phyloP scores from a whole-genome alignment of 2,888 invertebrate species.

The Tenthredo scrophulariae region DNA sequence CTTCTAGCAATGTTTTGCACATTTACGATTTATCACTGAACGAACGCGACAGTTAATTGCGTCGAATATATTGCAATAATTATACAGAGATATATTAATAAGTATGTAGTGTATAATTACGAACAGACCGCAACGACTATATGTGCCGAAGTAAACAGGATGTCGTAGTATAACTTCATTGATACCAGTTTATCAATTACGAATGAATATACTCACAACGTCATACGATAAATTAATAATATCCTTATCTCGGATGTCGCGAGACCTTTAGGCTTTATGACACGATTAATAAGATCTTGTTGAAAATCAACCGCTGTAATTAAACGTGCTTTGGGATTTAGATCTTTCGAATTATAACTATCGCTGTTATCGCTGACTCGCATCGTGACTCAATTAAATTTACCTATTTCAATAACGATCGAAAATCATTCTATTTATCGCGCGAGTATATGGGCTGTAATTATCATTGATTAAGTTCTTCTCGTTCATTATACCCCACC shows the following conservation, averaged over 20 bases:
- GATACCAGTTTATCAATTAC: conserved; percentile 42
- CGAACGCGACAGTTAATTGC: not conserved
- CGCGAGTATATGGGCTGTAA: not conserved
- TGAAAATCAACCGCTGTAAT: conserved; percentile 27
- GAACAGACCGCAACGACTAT: conserved; percentile 3
- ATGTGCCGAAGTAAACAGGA: conserved; percentile 33
- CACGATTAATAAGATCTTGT: conserved; percentile 42
- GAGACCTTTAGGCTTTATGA: conserved; percentile 3
- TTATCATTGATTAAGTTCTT: not conserved
- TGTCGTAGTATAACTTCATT: conserved; percentile 39
- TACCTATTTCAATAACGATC: not conserved
- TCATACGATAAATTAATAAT: conserved; percentile 30
- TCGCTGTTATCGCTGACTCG: not conserved
- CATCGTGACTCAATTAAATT: not conserved
- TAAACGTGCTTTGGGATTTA: not conserved
- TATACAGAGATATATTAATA: not conserved
- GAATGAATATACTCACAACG: conserved; percentile 23
- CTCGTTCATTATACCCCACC: too few species aligned
- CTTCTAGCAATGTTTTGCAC: not conserved
- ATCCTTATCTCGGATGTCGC: conserved; percentile 39
- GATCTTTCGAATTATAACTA: not conserved
- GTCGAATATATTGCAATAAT: not conserved
- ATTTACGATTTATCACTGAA: not conserved
- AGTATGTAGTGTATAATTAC: not conserved
- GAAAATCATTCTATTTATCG: not conserved